phyloP scores from a whole-genome alignment of 1,140 invertebrate species.

The Samia ricini region DNA sequence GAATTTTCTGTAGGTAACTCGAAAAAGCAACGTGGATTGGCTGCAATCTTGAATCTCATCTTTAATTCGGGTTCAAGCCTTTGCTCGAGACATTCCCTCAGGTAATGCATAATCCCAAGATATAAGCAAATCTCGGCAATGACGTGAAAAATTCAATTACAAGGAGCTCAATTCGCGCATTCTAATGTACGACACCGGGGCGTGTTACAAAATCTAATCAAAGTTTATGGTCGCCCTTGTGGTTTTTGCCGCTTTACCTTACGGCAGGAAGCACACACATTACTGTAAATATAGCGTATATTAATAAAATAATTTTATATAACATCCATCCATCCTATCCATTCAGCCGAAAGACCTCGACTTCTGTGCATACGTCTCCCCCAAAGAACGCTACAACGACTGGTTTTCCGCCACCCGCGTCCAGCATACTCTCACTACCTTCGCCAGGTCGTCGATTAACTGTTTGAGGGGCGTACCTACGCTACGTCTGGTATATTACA shows the following conservation, averaged over 20 bases:
- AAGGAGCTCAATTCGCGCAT: constrained; percentile 63
- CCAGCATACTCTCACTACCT: too few relatives aligned
- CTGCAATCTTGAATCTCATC: not conserved
- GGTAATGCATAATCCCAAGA: constrained; percentile 22
- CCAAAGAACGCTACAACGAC: too few relatives aligned
- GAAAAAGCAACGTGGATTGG: not conserved
- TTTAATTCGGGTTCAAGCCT: constrained; percentile 5
- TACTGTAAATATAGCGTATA: constrained; percentile 20
- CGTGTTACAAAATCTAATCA: constrained; percentile 73
- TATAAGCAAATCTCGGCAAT: constrained; percentile 52
- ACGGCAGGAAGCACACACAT: constrained; percentile 24
- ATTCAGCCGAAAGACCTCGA: too few relatives aligned
- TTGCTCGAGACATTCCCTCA: not conserved
- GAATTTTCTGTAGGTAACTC: not conserved
- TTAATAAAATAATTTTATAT: constrained; percentile 8
- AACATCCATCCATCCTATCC: too few relatives aligned
- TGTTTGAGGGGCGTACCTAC: too few relatives aligned
- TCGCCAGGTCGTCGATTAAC: too few relatives aligned
- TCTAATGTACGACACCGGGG: constrained; percentile 60
- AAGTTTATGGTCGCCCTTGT: constrained; percentile 69
- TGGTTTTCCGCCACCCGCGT: too few relatives aligned
- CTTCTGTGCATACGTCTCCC: too few relatives aligned
- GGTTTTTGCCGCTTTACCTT: constrained; percentile 64
- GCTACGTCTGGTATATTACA: too few relatives aligned
- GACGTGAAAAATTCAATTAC: constrained; percentile 74